Evolutionary conservation across 2,888 invertebrate species (phyloP).

Genomic region (Nymphalis polychloros): DNA sequence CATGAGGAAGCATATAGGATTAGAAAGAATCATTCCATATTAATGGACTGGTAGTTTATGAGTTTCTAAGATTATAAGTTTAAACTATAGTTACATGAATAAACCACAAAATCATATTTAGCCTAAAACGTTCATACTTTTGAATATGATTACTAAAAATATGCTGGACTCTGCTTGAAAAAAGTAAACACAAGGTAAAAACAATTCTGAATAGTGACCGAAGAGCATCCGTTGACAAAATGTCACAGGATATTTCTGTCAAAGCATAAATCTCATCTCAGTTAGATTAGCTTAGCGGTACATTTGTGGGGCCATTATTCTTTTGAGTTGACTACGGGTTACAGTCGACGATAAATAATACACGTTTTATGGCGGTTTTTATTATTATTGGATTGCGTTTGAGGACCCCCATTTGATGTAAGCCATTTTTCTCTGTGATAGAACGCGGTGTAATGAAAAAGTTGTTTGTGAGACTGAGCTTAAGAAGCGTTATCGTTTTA

Average conservation of each 20-base stretch:
- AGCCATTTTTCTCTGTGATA: slow-evolving; percentile 52
- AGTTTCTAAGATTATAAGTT: too few relatives aligned
- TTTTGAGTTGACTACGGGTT: slow-evolving; percentile 47
- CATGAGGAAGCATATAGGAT: too few relatives aligned
- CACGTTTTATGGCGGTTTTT: slow-evolving; percentile 69
- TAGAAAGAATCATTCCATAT: too few relatives aligned
- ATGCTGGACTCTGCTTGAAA: neutral
- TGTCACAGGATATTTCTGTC: slow-evolving; percentile 42
- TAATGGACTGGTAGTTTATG: too few relatives aligned
- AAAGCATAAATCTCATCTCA: slow-evolving; percentile 43
- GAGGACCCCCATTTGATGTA: slow-evolving; percentile 51
- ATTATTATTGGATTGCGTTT: slow-evolving; percentile 71
- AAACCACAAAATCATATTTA: too few relatives aligned
- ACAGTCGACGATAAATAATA: slow-evolving; percentile 67
- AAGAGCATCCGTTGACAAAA: slow-evolving; percentile 40
- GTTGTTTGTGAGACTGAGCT: slow-evolving; percentile 25
- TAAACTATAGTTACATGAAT: too few relatives aligned
- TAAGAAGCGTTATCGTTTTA: neutral
- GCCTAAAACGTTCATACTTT: too few relatives aligned
- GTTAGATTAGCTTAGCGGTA: slow-evolving; percentile 49
- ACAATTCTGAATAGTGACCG: slow-evolving; percentile 19
- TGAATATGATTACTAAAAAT: too few relatives aligned
- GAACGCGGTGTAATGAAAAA: slow-evolving; percentile 47
- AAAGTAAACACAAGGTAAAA: neutral
- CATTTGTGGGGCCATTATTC: slow-evolving; percentile 52